Conservation (phyloP, 2,888 invertebrate species). For the Drosophila meridiana region DNA sequence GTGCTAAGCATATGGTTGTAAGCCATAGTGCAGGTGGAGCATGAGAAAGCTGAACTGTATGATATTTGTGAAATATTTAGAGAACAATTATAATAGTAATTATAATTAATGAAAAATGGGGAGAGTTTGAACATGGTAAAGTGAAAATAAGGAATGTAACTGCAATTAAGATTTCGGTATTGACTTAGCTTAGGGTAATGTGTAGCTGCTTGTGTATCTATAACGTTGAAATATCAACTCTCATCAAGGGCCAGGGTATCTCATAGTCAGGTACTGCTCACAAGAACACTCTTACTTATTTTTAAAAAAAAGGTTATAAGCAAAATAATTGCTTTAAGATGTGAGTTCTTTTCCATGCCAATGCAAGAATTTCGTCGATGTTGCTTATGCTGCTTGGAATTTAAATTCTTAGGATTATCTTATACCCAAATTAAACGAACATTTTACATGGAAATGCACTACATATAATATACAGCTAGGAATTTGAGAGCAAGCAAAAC, state of each 20-base stretch:
- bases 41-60: background rate
- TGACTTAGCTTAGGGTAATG: background rate
- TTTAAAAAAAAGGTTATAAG: background rate
- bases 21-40: background rate
- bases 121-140: background rate
- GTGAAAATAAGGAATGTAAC: background rate
- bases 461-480: background rate
- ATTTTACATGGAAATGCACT: slow-evolving; percentile 1
- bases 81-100: background rate
- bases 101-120: background rate
- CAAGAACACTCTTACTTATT: background rate
- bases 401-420: background rate
- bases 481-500: slow-evolving; percentile 3
- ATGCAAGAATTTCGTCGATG: background rate
- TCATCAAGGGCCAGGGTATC: background rate
- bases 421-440: background rate
- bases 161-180: background rate
- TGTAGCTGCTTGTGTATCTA: too few relatives aligned
- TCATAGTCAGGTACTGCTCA: background rate
- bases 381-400: background rate
- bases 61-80: background rate
- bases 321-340: background rate
- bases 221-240: too few relatives aligned
- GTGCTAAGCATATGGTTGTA: slow-evolving; percentile 8
- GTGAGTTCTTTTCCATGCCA: background rate